phyloP scores from a whole-genome alignment of 2,113 vertebrate genomes.

The Oryzias curvinotus region DNA sequence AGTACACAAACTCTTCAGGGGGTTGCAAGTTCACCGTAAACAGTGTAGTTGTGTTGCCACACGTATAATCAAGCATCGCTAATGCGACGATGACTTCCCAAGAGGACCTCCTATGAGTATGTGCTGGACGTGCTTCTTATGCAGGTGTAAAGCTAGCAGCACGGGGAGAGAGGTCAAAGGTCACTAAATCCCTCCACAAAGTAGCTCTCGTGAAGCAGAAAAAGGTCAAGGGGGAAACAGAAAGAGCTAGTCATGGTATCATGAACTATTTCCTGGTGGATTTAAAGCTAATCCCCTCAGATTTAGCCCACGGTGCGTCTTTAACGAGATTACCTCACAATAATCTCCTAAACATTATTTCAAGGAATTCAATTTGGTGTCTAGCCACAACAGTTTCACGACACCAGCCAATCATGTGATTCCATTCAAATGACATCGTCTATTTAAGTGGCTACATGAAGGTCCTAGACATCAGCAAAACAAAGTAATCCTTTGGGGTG shows the following conservation, averaged over 20 bases:
- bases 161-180: constrained; percentile 39
- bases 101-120: constrained; percentile 8
- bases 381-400: constrained; percentile 40
- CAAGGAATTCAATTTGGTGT: constrained; percentile 29
- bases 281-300: constrained; percentile 57
- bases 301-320: constrained; percentile 48
- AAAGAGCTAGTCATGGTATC: constrained; percentile 26
- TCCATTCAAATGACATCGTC: constrained; percentile 33
- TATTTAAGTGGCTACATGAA: constrained; percentile 36
- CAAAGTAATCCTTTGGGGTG: constrained; percentile 57
- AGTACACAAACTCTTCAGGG: constrained; percentile 1
- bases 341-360: constrained; percentile 46
- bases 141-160: constrained; percentile 43
- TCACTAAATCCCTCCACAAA: constrained; percentile 50
- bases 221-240: constrained; percentile 30
- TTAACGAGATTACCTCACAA: constrained; percentile 61
- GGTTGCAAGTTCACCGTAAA: constrained; percentile 18
- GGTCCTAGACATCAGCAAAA: constrained; percentile 54
- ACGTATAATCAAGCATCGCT: constrained; percentile 12
- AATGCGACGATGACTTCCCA: constrained; percentile 1
- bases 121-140: constrained; percentile 38
- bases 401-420: constrained; percentile 36
- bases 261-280: constrained; percentile 53
- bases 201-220: constrained; percentile 33
- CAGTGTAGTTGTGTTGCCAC: constrained; percentile 2